phyloP scores from a whole-genome alignment of 2,888 invertebrate genomes.

The Enoplolaimus lenunculus region DNA sequence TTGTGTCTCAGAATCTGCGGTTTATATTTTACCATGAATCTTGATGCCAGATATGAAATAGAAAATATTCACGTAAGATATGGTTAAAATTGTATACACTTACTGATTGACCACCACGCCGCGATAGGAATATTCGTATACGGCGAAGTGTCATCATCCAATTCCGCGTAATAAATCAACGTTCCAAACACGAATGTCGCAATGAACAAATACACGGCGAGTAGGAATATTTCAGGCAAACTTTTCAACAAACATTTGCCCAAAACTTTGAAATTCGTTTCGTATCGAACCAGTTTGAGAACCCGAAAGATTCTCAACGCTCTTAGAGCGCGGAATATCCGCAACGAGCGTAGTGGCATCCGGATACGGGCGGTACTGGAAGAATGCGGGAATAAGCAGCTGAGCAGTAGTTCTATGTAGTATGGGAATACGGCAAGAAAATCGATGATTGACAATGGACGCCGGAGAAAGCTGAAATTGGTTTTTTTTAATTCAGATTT shows the following conservation, averaged over 20 bases:
- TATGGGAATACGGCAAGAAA: constrained; percentile 6
- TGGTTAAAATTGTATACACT: too few relatives aligned
- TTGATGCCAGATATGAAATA: too few relatives aligned
- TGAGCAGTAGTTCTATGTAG: constrained; percentile 10
- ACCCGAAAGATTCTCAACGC: constrained; percentile 2
- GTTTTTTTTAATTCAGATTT: too few relatives aligned
- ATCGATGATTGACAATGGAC: constrained; percentile 9
- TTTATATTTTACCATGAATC: too few relatives aligned
- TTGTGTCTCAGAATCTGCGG: too few relatives aligned
- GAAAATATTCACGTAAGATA: too few relatives aligned
- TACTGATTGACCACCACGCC: constrained; percentile 2
- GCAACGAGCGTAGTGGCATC: too few relatives aligned
- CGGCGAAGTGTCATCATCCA: neutral
- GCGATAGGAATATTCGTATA: constrained; percentile 1
- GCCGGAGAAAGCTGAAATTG: neutral
- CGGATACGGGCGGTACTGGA: too few relatives aligned
- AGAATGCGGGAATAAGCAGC: neutral
- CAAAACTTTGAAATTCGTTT: neutral
- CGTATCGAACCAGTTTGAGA: constrained; percentile 2
- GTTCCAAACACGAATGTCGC: constrained; percentile 2
- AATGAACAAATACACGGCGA: neutral
- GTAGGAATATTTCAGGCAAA: neutral
- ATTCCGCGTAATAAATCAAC: neutral
- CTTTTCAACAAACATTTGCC: neutral
- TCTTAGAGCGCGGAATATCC: neutral